phyloP scores from a whole-genome alignment of 2,113 vertebrate species.

The Rhipidura dahli region DNA sequence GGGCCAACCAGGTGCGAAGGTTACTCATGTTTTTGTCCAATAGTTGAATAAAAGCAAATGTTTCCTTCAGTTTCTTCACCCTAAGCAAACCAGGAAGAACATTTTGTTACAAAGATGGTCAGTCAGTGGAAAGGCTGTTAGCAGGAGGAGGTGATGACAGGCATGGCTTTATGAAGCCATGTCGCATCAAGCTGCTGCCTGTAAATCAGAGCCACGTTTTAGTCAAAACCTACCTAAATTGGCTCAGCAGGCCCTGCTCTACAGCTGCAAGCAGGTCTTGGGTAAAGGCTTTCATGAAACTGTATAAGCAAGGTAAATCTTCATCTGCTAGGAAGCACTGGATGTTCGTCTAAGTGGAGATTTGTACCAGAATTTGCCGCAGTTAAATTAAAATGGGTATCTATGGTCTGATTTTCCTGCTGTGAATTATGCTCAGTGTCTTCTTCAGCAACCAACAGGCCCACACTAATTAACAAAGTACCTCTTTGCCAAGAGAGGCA shows the following conservation, averaged over 20 bases:
- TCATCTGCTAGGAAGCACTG: not conserved
- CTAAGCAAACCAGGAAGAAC: constrained; percentile 68
- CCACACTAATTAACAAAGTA: not conserved
- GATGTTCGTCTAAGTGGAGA: not conserved
- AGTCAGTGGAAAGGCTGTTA: not conserved
- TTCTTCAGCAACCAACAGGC: not conserved
- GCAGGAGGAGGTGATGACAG: not conserved
- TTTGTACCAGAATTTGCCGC: not conserved
- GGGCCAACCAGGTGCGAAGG: constrained; percentile 90
- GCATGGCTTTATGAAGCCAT: not conserved
- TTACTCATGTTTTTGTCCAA: constrained; percentile 95
- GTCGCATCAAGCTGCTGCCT: not conserved
- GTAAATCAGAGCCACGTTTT: not conserved
- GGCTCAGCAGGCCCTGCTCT: not conserved
- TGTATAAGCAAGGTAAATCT: not conserved
- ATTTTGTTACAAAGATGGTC: constrained; percentile 18
- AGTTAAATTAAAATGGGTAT: not conserved
- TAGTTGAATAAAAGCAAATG: constrained; percentile 88
- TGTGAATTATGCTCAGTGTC: not conserved
- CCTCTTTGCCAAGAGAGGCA: not conserved
- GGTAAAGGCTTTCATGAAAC: not conserved
- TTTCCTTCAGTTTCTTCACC: constrained; percentile 96
- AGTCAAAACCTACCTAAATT: not conserved
- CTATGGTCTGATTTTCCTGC: not conserved
- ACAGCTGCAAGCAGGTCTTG: not conserved